A percentile compares a stretch with the other conserved stretches of the same genome.
Evolutionary conservation across 53 echinoderm and acorn worm genomes (phyloP).

Genomic region (Actinopyga echinites): DNA sequence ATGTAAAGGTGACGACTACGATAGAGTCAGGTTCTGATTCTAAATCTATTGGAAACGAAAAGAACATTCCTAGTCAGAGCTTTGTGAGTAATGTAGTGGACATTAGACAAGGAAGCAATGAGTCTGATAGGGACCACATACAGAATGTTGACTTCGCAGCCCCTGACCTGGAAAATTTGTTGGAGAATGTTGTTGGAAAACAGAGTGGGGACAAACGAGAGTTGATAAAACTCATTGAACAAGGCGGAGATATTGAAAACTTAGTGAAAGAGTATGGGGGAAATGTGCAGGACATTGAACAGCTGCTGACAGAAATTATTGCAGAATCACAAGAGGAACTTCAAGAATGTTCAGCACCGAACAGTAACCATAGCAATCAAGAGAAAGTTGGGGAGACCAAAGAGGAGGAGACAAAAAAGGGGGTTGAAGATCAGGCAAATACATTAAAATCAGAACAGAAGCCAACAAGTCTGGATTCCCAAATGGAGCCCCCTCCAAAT

Average conservation of each 20-base stretch:
- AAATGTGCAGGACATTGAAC: constrained; percentile 22
- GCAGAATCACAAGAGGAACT: constrained; percentile 19
- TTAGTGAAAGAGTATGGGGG: background rate
- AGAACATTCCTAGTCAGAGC: constrained; percentile 1
- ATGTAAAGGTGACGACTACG: constrained; percentile 14
- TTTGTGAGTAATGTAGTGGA: constrained; percentile 22
- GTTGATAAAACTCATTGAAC: constrained; percentile 32
- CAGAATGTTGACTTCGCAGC: background rate
- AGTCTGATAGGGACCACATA: background rate
- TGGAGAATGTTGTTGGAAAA: background rate
- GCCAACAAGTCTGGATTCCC: background rate
- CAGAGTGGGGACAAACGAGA: background rate
- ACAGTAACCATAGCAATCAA: background rate
- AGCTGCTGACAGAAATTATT: constrained; percentile 18
- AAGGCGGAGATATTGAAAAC: constrained; percentile 26
- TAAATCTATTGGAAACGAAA: background rate
- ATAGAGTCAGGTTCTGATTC: constrained; percentile 5
- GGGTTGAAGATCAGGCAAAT: background rate
- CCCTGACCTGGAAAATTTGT: background rate
- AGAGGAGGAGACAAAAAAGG: constrained; percentile 11
- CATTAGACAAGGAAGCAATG: background rate
- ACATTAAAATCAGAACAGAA: constrained; percentile 5
- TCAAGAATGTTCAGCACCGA: constrained; percentile 11
- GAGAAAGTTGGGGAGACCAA: constrained; percentile 8
- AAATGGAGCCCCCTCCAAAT: constrained; percentile 18